Evolutionary conservation across 2,888 invertebrate genomes (phyloP).

Genomic region (Melipona beecheii): DNA sequence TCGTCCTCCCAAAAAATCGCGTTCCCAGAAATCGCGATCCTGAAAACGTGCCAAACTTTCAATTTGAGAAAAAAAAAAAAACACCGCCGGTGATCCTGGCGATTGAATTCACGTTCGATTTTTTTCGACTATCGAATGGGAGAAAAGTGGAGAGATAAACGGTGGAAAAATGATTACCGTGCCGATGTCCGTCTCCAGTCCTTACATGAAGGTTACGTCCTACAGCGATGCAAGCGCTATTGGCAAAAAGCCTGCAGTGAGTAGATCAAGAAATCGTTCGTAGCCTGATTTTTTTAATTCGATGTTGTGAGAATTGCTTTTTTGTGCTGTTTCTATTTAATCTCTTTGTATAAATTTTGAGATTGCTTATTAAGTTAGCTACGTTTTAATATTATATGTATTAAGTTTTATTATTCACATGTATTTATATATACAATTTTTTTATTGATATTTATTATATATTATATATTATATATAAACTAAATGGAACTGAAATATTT

Average conservation of each 20-base stretch:
- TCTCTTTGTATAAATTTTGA: neutral
- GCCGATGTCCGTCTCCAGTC: constrained; percentile 79
- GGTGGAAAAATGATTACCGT: constrained; percentile 79
- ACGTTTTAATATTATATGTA: neutral
- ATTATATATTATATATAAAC: neutral
- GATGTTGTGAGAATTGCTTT: constrained; percentile 9
- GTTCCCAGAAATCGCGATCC: constrained; percentile 27
- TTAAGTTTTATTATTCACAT: neutral
- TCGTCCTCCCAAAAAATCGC: constrained; percentile 1
- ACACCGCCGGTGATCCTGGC: neutral
- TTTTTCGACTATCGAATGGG: constrained; percentile 33
- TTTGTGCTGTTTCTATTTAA: neutral
- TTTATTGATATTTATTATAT: no score
- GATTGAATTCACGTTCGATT: neutral
- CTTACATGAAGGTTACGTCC: constrained; percentile 80
- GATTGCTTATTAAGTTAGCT: neutral
- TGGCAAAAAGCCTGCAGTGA: constrained; percentile 79
- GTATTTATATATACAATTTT: no score
- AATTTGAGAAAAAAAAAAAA: neutral
- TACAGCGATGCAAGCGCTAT: constrained; percentile 81
- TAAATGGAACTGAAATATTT: neutral
- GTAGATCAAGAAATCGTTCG: constrained; percentile 52
- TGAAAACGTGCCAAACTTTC: constrained; percentile 19
- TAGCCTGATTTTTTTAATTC: constrained; percentile 33
- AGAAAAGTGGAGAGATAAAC: constrained; percentile 12